Evolutionary conservation across 1,140 invertebrate species (phyloP), one percentile per base, ranked within the genome.

Genomic region (Orussus abietinus): DNA sequence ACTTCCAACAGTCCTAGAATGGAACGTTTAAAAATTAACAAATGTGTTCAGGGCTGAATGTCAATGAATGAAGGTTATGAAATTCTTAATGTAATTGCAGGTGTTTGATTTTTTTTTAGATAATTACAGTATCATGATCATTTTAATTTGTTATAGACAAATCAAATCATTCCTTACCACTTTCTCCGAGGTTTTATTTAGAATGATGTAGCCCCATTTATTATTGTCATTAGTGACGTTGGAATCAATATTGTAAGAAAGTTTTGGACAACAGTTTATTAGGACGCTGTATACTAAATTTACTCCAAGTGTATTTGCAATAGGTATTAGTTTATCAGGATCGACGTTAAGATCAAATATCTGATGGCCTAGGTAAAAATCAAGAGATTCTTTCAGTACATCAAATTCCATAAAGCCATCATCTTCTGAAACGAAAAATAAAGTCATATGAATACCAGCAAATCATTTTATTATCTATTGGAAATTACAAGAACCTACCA

Each of bases 261-360:
- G 53, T 34, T 71, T 74, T 1, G 79, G 77, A 42, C 77, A 80
- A 36, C 73, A 77, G 49, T 76, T 80, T 1, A 73, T 53, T 5
- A 77, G 69, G 10, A 81, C 75, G 12, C 77, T 77, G 49, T 81
- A 75, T 2, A 80, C 67, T 26, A 81, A 66, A 67, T 81, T 80
- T 13, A 81, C 58, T 57, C 78, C 76, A 3, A 81, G 53, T 26
- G 72, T 75, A 2, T 59, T 48, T 9, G 80, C 77, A 46, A 77
- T 64, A 1, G 53, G 38, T 51, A 81, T 80, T 26, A 81, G 76
- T 33, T 77, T 69, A 10, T 69, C 45, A 1, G 77, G 77, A 11
- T 79, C 74, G 4, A 76, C 51, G 21, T 75, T 59, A 11, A 72
- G 59, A 26, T 79, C 66, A 43, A 80, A 81, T 46, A 82, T 70